These are phyloP conservation scores for Tetragnatha versicolor DNA, from an alignment of 1,140 invertebrate genomes.

Conservation along the genomic window DNA sequence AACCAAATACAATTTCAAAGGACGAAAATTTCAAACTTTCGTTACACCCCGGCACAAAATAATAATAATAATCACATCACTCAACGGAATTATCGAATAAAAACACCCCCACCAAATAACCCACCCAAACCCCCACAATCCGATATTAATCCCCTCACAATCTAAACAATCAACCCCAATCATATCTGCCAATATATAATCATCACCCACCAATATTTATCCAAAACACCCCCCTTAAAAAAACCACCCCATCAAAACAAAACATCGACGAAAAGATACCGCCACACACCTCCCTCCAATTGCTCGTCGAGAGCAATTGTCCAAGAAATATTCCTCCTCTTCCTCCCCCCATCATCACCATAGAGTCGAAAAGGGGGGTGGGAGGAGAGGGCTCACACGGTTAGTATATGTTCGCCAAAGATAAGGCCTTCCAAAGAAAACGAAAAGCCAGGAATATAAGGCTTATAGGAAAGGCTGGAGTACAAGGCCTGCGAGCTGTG, in stretches of 20 bases:
- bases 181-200: too few species aligned
- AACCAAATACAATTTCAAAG: too few species aligned
- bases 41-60: too few species aligned
- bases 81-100: too few species aligned
- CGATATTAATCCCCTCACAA: too few species aligned
- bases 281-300: not conserved
- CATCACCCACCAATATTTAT: too few species aligned
- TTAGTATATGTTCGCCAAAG: constrained; percentile 53
- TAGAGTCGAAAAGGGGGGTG: constrained; percentile 27
- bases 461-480: constrained; percentile 23
- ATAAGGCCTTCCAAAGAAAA: constrained; percentile 44
- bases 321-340: constrained; percentile 50
- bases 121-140: too few species aligned
- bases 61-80: too few species aligned
- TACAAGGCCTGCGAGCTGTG: constrained; percentile 30
- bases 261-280: constrained; percentile 41
- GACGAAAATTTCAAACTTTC: too few species aligned
- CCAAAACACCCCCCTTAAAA: not conserved
- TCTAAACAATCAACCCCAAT: too few species aligned
- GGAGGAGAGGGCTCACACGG: constrained; percentile 42
- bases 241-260: not conserved
- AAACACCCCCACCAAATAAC: too few species aligned
- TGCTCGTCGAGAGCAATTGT: constrained; percentile 43
- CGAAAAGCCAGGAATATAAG: constrained; percentile 37
- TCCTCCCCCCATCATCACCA: constrained; percentile 6